A percentile compares a stretch with the other conserved stretches of the same genome.
These are phyloP conservation scores for Tanaodytes sp. DNA, from an alignment of 2,888 invertebrate genomes.

Conservation along the genomic window DNA sequence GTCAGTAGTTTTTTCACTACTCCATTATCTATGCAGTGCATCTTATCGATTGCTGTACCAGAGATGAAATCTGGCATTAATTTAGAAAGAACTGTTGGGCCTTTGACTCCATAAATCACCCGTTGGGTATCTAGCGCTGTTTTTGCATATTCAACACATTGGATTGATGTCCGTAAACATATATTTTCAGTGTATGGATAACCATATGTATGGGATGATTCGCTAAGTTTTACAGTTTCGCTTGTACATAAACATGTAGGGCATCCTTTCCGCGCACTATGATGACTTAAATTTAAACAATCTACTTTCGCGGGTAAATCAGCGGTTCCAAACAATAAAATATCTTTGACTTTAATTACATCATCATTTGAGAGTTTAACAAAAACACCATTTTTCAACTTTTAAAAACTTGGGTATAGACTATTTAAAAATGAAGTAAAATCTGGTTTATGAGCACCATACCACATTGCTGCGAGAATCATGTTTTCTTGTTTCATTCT, in stretches of 20 bases:
- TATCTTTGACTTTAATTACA: conserved; percentile 14
- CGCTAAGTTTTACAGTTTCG: conserved; percentile 16
- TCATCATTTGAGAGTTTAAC: not conserved
- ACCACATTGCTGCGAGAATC: conserved; percentile 15
- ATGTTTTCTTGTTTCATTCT: conserved; percentile 31
- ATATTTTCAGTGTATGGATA: too few relatives aligned
- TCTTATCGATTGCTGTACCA: conserved; percentile 46
- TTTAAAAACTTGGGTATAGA: not conserved
- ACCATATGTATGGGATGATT: too few relatives aligned
- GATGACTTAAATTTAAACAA: conserved; percentile 24
- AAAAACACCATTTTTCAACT: not conserved
- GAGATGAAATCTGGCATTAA: conserved; percentile 48
- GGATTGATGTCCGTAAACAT: too few relatives aligned
- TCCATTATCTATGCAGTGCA: conserved; percentile 49
- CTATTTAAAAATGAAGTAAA: conserved; percentile 14
- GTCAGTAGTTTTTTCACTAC: conserved; percentile 35
- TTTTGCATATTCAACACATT: too few relatives aligned
- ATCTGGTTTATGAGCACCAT: conserved; percentile 25
- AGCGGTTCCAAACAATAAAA: conserved; percentile 24
- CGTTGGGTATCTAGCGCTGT: too few relatives aligned
- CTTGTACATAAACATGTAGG: conserved; percentile 16
- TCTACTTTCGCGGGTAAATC: conserved; percentile 25
- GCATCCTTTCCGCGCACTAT: conserved; percentile 16
- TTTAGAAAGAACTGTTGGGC: conserved; percentile 35
- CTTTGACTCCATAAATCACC: conserved; percentile 52